Conservation (phyloP, 92 coral and sea anemone species). For the Chrysogorgia sp. region DNA sequence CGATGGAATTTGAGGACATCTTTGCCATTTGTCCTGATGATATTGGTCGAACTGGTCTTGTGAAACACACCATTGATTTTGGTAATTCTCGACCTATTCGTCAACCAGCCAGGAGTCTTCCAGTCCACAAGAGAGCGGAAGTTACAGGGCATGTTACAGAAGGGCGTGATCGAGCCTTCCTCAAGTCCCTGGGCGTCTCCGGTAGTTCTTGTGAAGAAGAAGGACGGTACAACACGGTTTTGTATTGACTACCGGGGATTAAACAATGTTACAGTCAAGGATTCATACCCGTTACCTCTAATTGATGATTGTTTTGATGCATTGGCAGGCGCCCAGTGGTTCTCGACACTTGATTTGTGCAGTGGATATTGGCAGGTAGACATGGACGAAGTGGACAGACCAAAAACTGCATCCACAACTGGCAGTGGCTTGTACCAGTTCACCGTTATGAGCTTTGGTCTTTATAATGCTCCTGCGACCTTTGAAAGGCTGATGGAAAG, state of each 20-base stretch:
- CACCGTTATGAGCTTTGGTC: conserved; percentile 35
- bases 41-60: conserved; percentile 48
- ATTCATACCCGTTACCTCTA: too few relatives aligned
- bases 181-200: too few relatives aligned
- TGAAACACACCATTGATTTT: conserved; percentile 35
- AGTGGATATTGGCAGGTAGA: conserved; percentile 45
- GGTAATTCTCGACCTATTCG: conserved; percentile 45
- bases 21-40: conserved; percentile 47
- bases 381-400: conserved; percentile 25
- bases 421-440: conserved; percentile 32
- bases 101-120: conserved; percentile 45
- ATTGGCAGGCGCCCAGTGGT: too few relatives aligned
- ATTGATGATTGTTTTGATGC: too few relatives aligned
- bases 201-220: too few relatives aligned
- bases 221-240: too few relatives aligned
- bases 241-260: conserved; percentile 5
- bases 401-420: conserved; percentile 37
- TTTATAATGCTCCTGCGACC: conserved; percentile 34
- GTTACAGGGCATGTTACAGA: conserved; percentile 3
- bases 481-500: conserved; percentile 31
- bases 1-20: conserved; percentile 31
- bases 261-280: too few relatives aligned
- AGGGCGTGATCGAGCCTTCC: too few relatives aligned
- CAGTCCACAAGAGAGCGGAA: conserved; percentile 25
- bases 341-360: conserved; percentile 30